Evolutionary conservation across 1,140 invertebrate species (phyloP).

Genomic region (Lysiphlebus fabarum): DNA sequence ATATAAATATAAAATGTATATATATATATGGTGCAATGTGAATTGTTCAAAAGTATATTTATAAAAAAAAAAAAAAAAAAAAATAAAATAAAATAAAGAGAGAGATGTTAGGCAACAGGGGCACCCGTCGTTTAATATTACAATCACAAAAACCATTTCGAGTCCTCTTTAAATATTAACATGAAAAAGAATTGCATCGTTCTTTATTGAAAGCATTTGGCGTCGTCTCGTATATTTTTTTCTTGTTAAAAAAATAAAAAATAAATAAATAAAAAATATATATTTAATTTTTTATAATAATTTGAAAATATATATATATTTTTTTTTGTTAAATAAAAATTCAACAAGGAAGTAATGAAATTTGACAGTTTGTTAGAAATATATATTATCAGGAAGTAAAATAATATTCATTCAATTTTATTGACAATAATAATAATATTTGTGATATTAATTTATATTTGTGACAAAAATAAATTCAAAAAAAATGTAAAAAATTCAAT

Average conservation of each 20-base stretch:
- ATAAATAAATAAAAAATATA: too few relatives aligned
- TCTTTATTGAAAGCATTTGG: constrained; percentile 16
- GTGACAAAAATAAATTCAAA: too few relatives aligned
- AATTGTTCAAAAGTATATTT: constrained; percentile 18
- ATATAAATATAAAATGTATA: constrained; percentile 21
- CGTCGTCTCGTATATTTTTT: too few relatives aligned
- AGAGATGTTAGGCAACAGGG: constrained; percentile 16
- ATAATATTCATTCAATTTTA: too few relatives aligned
- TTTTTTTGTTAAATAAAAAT: not conserved
- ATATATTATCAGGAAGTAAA: too few relatives aligned
- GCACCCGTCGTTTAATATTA: constrained; percentile 29
- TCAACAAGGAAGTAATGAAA: constrained; percentile 3
- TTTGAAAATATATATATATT: not conserved
- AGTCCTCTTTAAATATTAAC: constrained; percentile 24
- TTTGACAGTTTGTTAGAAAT: too few relatives aligned
- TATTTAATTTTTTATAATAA: constrained; percentile 9
- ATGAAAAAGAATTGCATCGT: constrained; percentile 19
- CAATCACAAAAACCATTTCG: constrained; percentile 29
- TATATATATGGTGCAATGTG: constrained; percentile 16
- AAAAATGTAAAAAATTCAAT: too few relatives aligned
- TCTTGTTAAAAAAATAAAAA: too few relatives aligned
- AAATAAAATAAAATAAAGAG: too few relatives aligned
- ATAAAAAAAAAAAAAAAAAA: too few relatives aligned
- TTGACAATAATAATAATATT: too few relatives aligned
- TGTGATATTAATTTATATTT: too few relatives aligned